Base-by-base conservation (phyloP, 2,113 vertebrate species). In the Stictonetta naevosa region DNA sequence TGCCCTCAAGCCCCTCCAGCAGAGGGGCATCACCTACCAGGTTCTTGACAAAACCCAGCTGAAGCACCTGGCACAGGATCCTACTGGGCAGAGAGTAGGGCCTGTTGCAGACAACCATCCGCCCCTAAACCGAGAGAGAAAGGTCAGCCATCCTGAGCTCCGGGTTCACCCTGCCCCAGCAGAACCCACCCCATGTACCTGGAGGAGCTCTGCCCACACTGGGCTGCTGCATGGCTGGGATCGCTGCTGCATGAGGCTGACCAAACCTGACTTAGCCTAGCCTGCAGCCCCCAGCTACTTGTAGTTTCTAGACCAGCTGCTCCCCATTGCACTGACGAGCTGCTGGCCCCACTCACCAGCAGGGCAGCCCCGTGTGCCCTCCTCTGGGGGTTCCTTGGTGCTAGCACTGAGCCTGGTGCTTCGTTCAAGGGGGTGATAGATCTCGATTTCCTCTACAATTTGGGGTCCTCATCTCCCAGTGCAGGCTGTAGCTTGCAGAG, bases 331-430 rank as follows among this genome's bases (percentile, higher is more conserved):
- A 2, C 23, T 81, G 26, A 95, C 0, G 3, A 95, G 50, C 84
- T 73, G 20, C 86, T 4, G 1, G 38, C 48, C 53, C 23, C 83
- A 3, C 17, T 50, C 1, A 78, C 56, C 25, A 56, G 19, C 8
- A 10, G 52, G 60, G 64, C 52, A 71, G 55, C 63, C n/a, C 42
- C 3, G 1, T 4, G 8, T 4, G 10, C 9, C 14, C 50, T 21
- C n/a, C 20, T 5, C 0, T 15, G 19, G 31, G 5, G 0, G 2
- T 48, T 3, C 3, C 8, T 16, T n/a, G 36, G 2, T 16, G 1
- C 1, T 6, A 68, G 48, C 31, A 8, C 8, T 25, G 22, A 13
- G 34, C 44, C 52, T 55, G 21, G 5, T 26, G 5, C 9, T 13
- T 42, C n/a, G 4, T 13, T 56, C 18, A 11, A 40, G 31, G 23